phyloP scores from a whole-genome alignment of 2,797 vertebrate species.

The Aphelocoma californica region DNA sequence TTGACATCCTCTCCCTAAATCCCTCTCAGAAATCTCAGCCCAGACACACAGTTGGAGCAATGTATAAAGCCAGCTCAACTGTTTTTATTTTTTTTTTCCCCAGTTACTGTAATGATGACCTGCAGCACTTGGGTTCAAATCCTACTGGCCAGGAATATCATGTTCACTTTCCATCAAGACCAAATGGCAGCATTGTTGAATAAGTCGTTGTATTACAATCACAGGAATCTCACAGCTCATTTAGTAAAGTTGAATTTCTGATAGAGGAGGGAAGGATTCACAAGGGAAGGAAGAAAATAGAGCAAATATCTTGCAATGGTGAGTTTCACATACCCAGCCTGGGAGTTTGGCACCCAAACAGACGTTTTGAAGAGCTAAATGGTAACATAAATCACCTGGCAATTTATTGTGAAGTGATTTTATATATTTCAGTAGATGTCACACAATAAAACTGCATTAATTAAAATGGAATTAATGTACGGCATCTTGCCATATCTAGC shows the following conservation, averaged over 20 bases:
- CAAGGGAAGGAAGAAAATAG: not conserved
- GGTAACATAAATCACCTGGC: not conserved
- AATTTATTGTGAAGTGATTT: constrained; percentile 12
- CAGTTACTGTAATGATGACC: not conserved
- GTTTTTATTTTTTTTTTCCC: not conserved
- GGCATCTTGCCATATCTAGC: constrained; percentile 1
- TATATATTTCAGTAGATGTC: not conserved
- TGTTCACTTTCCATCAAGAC: not conserved
- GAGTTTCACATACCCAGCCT: not conserved
- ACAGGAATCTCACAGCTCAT: not conserved
- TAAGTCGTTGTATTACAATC: not conserved
- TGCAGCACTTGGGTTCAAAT: not conserved
- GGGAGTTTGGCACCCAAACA: not conserved
- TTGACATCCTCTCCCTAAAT: not conserved
- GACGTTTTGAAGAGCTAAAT: not conserved
- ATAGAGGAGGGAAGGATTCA: not conserved
- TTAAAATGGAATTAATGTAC: constrained; percentile 28
- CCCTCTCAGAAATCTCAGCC: not conserved
- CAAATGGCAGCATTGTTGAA: not conserved
- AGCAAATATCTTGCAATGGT: not conserved
- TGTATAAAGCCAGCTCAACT: not conserved
- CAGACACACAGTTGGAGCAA: not conserved
- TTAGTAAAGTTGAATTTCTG: not conserved
- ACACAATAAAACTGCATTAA: not conserved
- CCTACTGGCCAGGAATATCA: not conserved